Evolutionary conservation across 2,797 vertebrate genomes (phyloP), one percentile per base, ranked within the genome.

Genomic region (Lophotriccus pileatus): DNA sequence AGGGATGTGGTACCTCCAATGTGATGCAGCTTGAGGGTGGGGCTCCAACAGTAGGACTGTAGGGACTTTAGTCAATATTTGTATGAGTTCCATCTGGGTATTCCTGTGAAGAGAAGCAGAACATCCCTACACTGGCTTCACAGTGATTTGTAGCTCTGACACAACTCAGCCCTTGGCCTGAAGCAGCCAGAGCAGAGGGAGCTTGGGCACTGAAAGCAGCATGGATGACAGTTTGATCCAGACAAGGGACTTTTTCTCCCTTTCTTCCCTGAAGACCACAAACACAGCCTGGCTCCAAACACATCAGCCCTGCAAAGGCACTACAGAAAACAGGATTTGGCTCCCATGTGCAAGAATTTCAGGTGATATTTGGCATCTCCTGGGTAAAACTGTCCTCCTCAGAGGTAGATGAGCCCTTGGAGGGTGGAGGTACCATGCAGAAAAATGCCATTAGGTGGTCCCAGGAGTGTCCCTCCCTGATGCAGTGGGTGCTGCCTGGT

Each of bases 351-450:
- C 25, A 3, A n/a, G 43, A 81, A 53, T 12, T 79, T 37, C 27
- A 22, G 34, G 32, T 68, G 39, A 34, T 22, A 52, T 32, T 64
- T 78, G 67, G 39, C 47, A 52, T n/a, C 53, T 89, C 14, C 46
- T 53, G 23, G 3, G 9, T 81, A 37, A 64, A 59, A 25, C 36
- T 79, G 37, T 30, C 44, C 36, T 30, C 36, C 36, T 84, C 19
- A 58, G 34, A 58, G 39, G 30, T 10, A 4, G 22, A 20, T 30
- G 32, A 77, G 9, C 32, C 64, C 62, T 46, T 56, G 37, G 0
- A 2, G 2, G 9, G 23, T 28, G 37, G 20, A n/a, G 11, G 7
- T 41, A 18, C 11, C 1, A 2, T 0, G 0, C 9, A 43, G 67
- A 64, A 80, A 63, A 47, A 39, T 53, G 69, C 6, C 36, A 2